Conservation (phyloP, 1,140 invertebrate species). For the Probaryconus sp. region DNA sequence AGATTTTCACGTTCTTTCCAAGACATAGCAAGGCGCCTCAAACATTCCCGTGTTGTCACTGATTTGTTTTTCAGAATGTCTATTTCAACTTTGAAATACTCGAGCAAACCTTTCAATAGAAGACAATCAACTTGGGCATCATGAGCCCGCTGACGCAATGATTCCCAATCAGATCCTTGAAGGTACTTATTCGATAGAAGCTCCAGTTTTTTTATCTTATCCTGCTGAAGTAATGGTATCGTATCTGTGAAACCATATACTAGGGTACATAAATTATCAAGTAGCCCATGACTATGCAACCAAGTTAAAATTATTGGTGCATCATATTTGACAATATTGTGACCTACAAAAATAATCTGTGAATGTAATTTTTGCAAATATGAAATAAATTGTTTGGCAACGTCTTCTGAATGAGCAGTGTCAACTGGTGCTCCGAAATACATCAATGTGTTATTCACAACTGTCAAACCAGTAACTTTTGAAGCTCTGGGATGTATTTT, state of each 20-base stretch:
- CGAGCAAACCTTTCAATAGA: constrained; percentile 8
- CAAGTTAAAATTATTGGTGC: constrained; percentile 9
- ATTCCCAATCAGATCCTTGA: background rate
- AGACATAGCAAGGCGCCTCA: background rate
- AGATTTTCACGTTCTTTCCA: background rate
- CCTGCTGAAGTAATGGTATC: constrained; percentile 14
- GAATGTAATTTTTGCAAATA: constrained; percentile 1
- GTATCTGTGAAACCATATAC: constrained; percentile 13
- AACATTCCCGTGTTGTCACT: background rate
- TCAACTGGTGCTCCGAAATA: background rate
- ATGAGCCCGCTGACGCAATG: constrained; percentile 3
- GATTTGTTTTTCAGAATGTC: constrained; percentile 1
- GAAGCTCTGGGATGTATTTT: background rate
- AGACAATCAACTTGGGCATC: constrained; percentile 11
- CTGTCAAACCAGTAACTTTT: background rate
- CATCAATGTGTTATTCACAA: background rate
- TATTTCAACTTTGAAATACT: constrained; percentile 12
- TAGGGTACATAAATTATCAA: background rate
- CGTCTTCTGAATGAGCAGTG: background rate
- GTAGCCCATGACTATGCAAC: background rate
- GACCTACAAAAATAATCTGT: constrained; percentile 8
- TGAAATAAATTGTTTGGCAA: constrained; percentile 1
- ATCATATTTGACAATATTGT: constrained; percentile 13
- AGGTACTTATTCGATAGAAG: constrained; percentile 6
- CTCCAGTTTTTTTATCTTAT: constrained; percentile 5